Conservation (phyloP, 2,113 vertebrate genomes). For the Oceanites oceanicus region DNA sequence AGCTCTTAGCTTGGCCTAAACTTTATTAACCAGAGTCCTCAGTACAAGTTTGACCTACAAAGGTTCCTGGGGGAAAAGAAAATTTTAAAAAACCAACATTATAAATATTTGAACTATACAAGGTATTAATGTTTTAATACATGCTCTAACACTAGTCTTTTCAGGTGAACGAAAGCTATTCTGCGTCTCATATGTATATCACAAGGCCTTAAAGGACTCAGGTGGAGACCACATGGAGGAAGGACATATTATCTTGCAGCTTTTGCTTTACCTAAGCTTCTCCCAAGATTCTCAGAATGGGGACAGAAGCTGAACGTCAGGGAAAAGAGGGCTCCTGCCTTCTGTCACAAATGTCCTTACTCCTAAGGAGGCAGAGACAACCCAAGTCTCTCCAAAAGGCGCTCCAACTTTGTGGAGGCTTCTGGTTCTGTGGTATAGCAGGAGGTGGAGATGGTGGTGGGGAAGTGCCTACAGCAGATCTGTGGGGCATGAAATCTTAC, state of each 20-base stretch:
- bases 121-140: background rate
- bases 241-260: background rate
- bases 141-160: background rate
- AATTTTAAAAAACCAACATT: background rate
- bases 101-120: background rate
- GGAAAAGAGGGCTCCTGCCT: background rate
- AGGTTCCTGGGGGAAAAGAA: background rate
- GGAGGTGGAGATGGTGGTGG: background rate
- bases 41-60: background rate
- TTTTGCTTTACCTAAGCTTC: background rate
- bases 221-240: background rate
- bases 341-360: accelerated
- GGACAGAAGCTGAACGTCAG: background rate
- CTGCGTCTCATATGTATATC: background rate
- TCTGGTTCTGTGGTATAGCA: background rate
- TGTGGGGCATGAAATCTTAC: background rate
- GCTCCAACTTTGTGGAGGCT: background rate
- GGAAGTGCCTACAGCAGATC: background rate
- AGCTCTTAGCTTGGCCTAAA: background rate
- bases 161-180: background rate
- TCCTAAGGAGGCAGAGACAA: background rate
- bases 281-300: background rate
- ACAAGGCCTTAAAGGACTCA: background rate
- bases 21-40: background rate
- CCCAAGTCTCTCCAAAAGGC: background rate